Evolutionary conservation across 2,113 vertebrate genomes (phyloP), one percentile per base, ranked within the genome.

Genomic region (Tachuris rubrigastra): DNA sequence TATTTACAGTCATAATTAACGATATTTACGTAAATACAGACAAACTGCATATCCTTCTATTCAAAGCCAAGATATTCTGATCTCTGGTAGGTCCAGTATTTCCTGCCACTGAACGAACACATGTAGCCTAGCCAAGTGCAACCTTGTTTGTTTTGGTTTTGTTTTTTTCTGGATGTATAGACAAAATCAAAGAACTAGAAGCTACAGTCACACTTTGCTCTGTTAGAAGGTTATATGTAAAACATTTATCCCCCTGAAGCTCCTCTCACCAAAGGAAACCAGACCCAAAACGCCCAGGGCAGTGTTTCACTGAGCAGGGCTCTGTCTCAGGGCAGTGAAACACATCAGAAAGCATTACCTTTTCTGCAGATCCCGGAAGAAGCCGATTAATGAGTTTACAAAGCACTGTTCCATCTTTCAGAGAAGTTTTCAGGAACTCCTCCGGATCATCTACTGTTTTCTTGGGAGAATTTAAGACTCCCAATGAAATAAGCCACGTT

Each of bases 401-500:
- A 60, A 99, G 97, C 67, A 99, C 99, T 41, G 99, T 98, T 82
- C 99, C 99, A 98, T 99, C 99, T 97, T 98, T 98, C 73, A 99
- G 96, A 14, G 99, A 98, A 20, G 96, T 95, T 98, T 99, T 99
- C 95, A 99, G 89, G 97, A 99, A 99, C 55, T 98, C 98, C 95
- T 99, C 98, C 0, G 99, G 99, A 97, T 99, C 99, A 35, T 98
- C 98, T 79, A 99, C 97, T 56, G 97, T 99, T 98, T 99, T 99
- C 95, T 99, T 99, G 3, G 99, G 99, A 39, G 99, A 99, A 96
- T 99, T 98, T 75, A 99, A 97, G 75, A 99, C 99, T 93, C 99
- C 99, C 56, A 99, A 92, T 4, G 99, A 99, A 94, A 99, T 99
- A 9, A 99, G 98, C 99, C 99, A 99, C 13, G 99, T 99, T 95